Evolutionary conservation across 2,113 vertebrate genomes (phyloP).

Genomic region (Loxodonta africana): DNA sequence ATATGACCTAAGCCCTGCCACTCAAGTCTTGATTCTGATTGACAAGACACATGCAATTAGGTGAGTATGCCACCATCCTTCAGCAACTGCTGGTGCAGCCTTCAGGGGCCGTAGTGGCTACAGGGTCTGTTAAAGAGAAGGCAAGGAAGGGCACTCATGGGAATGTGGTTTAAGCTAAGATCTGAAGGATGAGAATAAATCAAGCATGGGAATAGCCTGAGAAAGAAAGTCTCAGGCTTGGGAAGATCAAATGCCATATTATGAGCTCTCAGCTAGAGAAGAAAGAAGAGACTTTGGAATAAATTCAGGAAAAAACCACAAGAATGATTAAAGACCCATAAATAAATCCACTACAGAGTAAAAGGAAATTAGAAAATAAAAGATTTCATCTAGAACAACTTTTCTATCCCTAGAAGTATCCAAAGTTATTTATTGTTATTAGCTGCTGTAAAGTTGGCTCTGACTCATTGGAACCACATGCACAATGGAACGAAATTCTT

Average conservation of each 20-base stretch:
- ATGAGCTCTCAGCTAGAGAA: not conserved
- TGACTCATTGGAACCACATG: not conserved
- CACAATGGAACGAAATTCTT: not conserved
- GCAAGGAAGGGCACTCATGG: not conserved
- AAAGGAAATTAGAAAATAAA: slow-evolving; percentile 39
- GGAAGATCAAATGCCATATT: not conserved
- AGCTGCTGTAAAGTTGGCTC: not conserved
- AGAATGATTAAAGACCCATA: not conserved
- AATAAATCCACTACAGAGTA: not conserved
- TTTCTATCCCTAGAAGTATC: not conserved
- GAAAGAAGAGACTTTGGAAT: not conserved
- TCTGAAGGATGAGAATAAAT: not conserved
- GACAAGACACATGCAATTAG: not conserved
- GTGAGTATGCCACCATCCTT: not conserved
- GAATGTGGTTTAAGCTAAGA: not conserved
- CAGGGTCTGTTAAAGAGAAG: not conserved
- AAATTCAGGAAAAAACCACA: not conserved
- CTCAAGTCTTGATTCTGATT: not conserved
- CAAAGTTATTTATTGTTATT: not conserved
- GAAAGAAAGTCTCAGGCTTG: not conserved
- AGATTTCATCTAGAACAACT: not conserved
- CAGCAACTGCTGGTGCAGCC: accelerated
- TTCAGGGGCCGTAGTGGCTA: too few species aligned
- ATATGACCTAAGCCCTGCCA: not conserved
- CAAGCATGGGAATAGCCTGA: not conserved